Conservation (phyloP, 2,113 vertebrate genomes). For the Sardina pilchardus region DNA sequence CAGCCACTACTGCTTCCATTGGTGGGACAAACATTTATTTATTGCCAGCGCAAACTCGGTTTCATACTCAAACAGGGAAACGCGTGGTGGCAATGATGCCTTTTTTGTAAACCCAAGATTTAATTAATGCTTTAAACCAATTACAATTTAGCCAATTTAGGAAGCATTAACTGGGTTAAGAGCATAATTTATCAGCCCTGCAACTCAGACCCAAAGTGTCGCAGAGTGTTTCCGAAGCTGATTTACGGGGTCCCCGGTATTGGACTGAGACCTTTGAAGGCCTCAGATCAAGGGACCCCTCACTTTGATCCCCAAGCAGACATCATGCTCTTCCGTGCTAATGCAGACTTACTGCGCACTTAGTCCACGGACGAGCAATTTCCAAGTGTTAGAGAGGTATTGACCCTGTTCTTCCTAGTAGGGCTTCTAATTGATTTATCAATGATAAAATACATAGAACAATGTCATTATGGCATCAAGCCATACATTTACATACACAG, state of each 20-base stretch:
- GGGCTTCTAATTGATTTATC: constrained; percentile 47
- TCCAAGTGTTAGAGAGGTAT: constrained; percentile 36
- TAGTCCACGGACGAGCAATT: constrained; percentile 52
- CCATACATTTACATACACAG: constrained; percentile 69
- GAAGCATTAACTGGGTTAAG: constrained; percentile 71
- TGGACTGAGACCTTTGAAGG: not conserved
- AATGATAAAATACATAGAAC: constrained; percentile 43
- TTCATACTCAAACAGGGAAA: constrained; percentile 66
- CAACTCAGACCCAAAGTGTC: constrained; percentile 53
- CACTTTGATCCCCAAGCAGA: constrained; percentile 49
- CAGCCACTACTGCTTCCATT: constrained; percentile 69
- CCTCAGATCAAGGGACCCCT: constrained; percentile 49
- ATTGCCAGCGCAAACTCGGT: constrained; percentile 70
- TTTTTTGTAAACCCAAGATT: constrained; percentile 62
- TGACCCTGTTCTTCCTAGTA: constrained; percentile 36
- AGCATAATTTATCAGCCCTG: constrained; percentile 65
- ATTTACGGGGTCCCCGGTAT: constrained; percentile 52
- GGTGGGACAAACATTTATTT: constrained; percentile 79
- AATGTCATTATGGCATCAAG: constrained; percentile 62
- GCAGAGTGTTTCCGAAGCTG: constrained; percentile 52
- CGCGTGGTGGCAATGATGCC: constrained; percentile 58
- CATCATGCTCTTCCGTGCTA: constrained; percentile 58
- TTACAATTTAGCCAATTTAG: constrained; percentile 74
- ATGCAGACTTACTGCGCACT: constrained; percentile 69
- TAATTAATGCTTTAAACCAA: constrained; percentile 75